Evolutionary conservation across 2,797 vertebrate species (phyloP), one percentile per base, ranked within the genome.

Genomic region (Discoglossus pictus): DNA sequence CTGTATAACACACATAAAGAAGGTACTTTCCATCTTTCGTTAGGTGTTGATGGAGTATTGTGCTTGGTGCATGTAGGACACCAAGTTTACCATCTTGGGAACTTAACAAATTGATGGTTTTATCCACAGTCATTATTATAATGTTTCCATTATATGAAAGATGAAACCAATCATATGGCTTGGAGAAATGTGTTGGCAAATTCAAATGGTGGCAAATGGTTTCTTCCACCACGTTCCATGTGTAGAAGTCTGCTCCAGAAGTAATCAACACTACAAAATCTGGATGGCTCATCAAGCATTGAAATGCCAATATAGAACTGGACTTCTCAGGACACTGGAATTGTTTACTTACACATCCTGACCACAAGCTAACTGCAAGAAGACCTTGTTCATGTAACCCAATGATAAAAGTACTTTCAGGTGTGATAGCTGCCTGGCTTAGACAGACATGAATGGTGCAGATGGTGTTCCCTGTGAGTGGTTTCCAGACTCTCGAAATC

Each of bases 351-450:
- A 91, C 73, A 0, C 55, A 74, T 31, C 92, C 92, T 1, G 88
- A 89, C 91, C 92, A 93, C 48, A 92, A 75, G 56, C 84, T 91
- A 17, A 86, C 82, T 27, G 90, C 91, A 42, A 93, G 69, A 24
- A 93, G 84, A 68, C 83, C 78, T 2, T 84, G 82, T 2, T 5
- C 15, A 15, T 61, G 65, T 15, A 72, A 70, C 17, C 92, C 91
- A 5, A 93, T 69, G 20, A 93, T 78, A 59, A 91, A 93, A 7
- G 90, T 93, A 76, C 89, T 87, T 71, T 89, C 87, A 1, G 86
- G 69, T 0, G 87, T 86, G 68, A 92, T 85, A 51, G 79, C 74
- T 4, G 89, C 84, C 2, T 85, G 75, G 6, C 71, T 78, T 4
- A 92, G 76, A 65, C 75, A 61, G 13, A 74, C 53, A 67, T 77